Conservation (phyloP, 2,888 invertebrate species). For the Malthinus seriepunctatus region DNA sequence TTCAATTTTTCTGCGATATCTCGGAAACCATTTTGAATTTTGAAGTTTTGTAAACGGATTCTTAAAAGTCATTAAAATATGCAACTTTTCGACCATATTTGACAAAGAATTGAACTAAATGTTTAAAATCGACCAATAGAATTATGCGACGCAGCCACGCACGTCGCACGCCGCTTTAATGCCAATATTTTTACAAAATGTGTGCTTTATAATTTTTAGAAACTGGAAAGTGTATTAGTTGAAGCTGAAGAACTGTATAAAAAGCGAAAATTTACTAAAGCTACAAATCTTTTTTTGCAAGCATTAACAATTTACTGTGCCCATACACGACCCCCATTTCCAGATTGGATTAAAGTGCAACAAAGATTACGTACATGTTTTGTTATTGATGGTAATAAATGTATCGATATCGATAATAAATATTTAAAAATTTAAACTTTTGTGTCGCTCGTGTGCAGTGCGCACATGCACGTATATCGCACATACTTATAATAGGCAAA, state of each 20-base stretch:
- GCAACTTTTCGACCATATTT: not conserved
- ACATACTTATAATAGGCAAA: too few relatives aligned
- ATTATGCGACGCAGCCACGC: too few relatives aligned
- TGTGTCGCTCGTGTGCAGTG: too few relatives aligned
- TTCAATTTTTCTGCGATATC: too few relatives aligned
- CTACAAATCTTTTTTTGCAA: slow-evolving; percentile 42
- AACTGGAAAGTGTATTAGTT: slow-evolving; percentile 42
- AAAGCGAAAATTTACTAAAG: slow-evolving; percentile 37
- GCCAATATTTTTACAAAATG: too few relatives aligned
- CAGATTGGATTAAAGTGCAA: slow-evolving; percentile 50
- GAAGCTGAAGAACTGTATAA: slow-evolving; percentile 44
- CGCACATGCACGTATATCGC: too few relatives aligned
- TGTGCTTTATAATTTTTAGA: slow-evolving; percentile 37
- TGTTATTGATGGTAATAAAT: slow-evolving; percentile 40
- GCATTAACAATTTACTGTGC: slow-evolving; percentile 46
- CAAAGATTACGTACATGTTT: slow-evolving; percentile 47
- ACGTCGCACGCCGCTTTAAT: too few relatives aligned
- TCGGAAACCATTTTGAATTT: too few relatives aligned
- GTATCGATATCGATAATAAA: slow-evolving; percentile 3
- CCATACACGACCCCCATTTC: slow-evolving; percentile 47
- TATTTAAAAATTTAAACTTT: too few relatives aligned
- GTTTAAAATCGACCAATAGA: too few relatives aligned
- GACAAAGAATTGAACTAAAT: not conserved
- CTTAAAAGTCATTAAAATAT: too few relatives aligned
- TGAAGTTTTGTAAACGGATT: too few relatives aligned